These are phyloP conservation scores for Typhlichthys eigenmanni DNA, from an alignment of 2,797 vertebrate species.

Conservation along the genomic window DNA sequence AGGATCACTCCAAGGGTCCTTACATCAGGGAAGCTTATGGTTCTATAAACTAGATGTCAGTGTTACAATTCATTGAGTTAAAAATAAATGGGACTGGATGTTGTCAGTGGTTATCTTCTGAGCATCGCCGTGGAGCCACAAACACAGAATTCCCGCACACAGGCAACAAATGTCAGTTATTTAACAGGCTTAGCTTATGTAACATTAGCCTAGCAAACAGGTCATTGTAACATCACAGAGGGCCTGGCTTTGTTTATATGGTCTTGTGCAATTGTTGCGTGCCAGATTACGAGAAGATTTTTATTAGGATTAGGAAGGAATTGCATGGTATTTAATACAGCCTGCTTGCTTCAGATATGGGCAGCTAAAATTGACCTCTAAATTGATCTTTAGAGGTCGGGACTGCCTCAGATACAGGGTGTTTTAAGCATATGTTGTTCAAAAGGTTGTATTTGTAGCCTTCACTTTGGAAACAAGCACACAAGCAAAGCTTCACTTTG, in stretches of 20 bases:
- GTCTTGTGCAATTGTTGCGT: background rate
- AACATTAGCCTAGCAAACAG: constrained; percentile 29
- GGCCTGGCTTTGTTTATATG: background rate
- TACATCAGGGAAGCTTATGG: too few species aligned
- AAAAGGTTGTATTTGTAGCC: constrained; percentile 24
- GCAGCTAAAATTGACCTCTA: background rate
- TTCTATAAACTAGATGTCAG: background rate
- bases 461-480: background rate
- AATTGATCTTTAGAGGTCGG: background rate
- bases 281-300: background rate
- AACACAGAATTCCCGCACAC: constrained; percentile 19
- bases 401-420: constrained; percentile 17
- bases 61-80: background rate
- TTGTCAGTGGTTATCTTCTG: constrained; percentile 8
- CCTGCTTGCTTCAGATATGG: background rate
- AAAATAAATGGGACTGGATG: background rate
- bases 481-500: constrained; percentile 17
- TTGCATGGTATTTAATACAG: background rate
- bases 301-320: background rate
- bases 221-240: constrained; percentile 20
- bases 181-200: constrained; percentile 52
- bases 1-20: too few species aligned
- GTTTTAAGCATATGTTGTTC: constrained; percentile 12
- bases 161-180: constrained; percentile 43
- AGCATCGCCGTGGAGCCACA: constrained; percentile 1